phyloP scores from a whole-genome alignment of 1,140 invertebrate genomes.

The Trichonephila inaurata region DNA sequence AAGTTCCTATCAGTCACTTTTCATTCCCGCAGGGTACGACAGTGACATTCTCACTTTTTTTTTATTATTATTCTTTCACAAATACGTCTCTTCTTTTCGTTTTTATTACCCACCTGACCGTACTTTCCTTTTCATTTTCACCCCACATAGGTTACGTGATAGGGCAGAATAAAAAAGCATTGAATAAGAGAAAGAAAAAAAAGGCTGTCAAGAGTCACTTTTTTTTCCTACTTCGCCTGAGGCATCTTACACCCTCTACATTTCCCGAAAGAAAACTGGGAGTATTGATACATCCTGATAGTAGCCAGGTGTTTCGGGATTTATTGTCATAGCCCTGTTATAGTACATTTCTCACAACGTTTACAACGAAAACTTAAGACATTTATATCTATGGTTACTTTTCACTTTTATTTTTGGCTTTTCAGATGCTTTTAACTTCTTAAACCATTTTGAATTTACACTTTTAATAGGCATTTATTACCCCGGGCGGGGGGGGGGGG shows the following conservation, averaged over 20 bases:
- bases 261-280: neutral
- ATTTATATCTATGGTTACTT: neutral
- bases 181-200: neutral
- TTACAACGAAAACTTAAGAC: conserved; percentile 5
- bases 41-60: conserved; percentile 5
- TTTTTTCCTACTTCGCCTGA: neutral
- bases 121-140: conserved; percentile 28
- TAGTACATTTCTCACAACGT: neutral
- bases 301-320: conserved; percentile 12
- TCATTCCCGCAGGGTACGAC: neutral
- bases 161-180: neutral
- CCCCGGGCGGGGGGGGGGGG: no score
- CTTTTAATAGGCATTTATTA: neutral
- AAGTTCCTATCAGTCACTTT: conserved; percentile 40
- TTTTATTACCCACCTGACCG: conserved; percentile 50
- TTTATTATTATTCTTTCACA: conserved; percentile 18
- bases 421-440: neutral
- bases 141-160: conserved; percentile 17
- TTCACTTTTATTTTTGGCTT: neutral
- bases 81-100: conserved; percentile 16
- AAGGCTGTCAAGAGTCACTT: conserved; percentile 1
- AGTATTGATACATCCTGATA: conserved; percentile 30
- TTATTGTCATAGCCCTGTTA: conserved; percentile 35
- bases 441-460: neutral
- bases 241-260: neutral